phyloP scores from a whole-genome alignment of 2,797 vertebrate species.

The Bradypodion ventrale region DNA sequence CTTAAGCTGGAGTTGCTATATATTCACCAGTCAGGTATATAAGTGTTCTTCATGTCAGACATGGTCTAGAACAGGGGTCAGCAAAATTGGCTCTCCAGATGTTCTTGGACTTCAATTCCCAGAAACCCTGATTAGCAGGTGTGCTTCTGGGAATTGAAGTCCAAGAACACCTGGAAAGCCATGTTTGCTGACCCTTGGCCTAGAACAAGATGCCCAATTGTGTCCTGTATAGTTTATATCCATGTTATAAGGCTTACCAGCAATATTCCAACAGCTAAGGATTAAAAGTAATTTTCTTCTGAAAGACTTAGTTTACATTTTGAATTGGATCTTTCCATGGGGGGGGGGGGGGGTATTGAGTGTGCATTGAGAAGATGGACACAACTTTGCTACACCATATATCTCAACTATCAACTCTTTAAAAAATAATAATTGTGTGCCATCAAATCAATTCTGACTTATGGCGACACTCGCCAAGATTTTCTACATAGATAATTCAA shows the following conservation, averaged over 20 bases:
- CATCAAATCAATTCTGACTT: too few relatives aligned
- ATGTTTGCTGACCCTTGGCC: too few relatives aligned
- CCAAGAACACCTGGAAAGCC: too few relatives aligned
- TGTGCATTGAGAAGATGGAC: background rate
- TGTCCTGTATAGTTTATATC: background rate
- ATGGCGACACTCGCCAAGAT: too few relatives aligned
- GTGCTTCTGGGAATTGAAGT: too few relatives aligned
- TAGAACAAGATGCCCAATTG: background rate
- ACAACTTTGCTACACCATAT: background rate
- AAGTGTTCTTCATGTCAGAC: background rate
- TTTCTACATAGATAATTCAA: too few relatives aligned
- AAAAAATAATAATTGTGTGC: too few relatives aligned
- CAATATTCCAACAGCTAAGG: background rate
- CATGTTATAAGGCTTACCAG: background rate
- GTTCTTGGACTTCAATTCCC: too few relatives aligned
- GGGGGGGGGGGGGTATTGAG: background rate
- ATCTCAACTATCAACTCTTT: background rate
- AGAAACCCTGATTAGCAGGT: too few relatives aligned
- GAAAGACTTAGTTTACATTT: background rate
- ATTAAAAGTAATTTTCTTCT: conserved; percentile 19
- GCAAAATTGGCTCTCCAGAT: too few relatives aligned
- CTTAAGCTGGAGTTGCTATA: background rate
- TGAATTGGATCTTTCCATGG: background rate
- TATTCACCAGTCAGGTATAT: background rate
- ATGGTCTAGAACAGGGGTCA: background rate